A percentile compares a stretch with the other conserved stretches of the same genome.
Conservation (phyloP, 2,797 vertebrate species). For the Thaleichthys pacificus region DNA sequence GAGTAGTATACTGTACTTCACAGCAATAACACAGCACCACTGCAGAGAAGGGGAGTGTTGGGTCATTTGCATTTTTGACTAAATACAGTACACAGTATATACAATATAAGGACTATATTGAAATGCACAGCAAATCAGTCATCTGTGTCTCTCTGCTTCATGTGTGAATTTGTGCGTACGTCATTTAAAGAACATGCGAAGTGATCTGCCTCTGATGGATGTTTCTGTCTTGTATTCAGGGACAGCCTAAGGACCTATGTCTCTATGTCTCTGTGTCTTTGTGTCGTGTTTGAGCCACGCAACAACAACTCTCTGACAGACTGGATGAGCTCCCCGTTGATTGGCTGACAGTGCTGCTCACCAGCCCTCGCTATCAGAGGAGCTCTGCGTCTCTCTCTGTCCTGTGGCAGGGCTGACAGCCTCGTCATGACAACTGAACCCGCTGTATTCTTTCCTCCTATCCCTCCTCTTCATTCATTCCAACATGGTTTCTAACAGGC, state of each 20-base stretch:
- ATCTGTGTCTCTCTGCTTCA: too few species aligned
- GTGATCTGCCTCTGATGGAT: too few species aligned
- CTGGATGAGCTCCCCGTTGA: slow-evolving; percentile 21
- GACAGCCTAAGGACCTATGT: background rate
- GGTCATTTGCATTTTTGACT: too few species aligned
- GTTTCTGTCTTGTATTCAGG: background rate
- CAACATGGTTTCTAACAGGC: slow-evolving; percentile 9
- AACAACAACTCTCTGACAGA: background rate
- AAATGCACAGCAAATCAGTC: too few species aligned
- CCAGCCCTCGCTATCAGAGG: slow-evolving; percentile 25
- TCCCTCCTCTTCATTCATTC: slow-evolving; percentile 8
- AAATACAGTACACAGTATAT: too few species aligned
- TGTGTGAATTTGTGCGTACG: too few species aligned
- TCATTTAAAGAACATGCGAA: too few species aligned
- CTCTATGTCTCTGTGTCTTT: background rate
- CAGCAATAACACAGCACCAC: too few species aligned
- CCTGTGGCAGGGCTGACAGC: slow-evolving; percentile 16
- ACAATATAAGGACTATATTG: too few species aligned
- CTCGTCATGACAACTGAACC: slow-evolving; percentile 29
- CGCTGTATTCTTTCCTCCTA: background rate
- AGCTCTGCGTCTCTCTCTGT: slow-evolving; percentile 30
- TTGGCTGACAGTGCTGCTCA: slow-evolving; percentile 10
- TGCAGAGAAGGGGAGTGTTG: too few species aligned
- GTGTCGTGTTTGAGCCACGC: too few species aligned
- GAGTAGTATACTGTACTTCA: background rate